Conservation (phyloP, 2,113 vertebrate species). For the Scopus umbretta region DNA sequence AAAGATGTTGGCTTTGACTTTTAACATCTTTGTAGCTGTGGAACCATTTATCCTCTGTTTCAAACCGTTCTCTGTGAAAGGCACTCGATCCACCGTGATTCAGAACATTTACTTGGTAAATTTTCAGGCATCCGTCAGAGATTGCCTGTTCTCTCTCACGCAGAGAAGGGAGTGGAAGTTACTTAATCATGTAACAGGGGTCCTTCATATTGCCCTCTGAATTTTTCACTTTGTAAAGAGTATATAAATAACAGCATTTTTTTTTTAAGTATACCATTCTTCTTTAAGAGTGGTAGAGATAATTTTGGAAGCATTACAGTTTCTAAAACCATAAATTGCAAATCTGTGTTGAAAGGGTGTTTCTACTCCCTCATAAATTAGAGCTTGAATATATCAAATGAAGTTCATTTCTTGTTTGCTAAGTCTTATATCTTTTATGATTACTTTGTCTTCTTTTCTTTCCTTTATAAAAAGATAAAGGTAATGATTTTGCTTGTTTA, state of each 20-base stretch:
- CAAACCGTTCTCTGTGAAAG: neutral
- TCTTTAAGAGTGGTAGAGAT: neutral
- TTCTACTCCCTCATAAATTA: neutral
- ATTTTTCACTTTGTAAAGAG: neutral
- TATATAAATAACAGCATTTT: neutral
- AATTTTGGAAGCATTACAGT: neutral
- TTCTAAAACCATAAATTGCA: neutral
- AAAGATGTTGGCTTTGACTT: neutral
- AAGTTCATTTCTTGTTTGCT: neutral
- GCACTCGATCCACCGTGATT: neutral
- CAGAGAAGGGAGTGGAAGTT: neutral
- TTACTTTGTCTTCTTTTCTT: neutral
- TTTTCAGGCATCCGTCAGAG: neutral
- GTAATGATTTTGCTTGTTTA: neutral
- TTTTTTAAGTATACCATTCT: neutral
- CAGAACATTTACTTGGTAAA: neutral
- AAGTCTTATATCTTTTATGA: neutral
- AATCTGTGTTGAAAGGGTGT: neutral
- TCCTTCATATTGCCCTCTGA: neutral
- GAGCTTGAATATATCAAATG: neutral
- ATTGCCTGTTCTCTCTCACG: neutral
- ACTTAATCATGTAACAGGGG: neutral
- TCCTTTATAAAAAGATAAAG: neutral
- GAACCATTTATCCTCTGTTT: neutral
- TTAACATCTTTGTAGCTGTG: neutral